These are phyloP conservation scores for Miichthys miiuy DNA, from an alignment of 2,797 vertebrate species.

Conservation along the genomic window DNA sequence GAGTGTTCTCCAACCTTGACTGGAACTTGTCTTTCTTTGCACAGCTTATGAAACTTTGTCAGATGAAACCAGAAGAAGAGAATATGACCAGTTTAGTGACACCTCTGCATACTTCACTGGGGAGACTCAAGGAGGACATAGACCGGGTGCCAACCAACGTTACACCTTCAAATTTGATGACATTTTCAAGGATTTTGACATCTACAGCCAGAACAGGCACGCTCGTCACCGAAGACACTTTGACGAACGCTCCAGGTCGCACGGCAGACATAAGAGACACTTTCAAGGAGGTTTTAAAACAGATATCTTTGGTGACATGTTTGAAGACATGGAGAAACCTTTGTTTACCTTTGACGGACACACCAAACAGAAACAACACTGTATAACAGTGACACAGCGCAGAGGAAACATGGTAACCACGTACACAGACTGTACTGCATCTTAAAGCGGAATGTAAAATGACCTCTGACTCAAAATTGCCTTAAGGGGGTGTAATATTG, in stretches of 20 bases:
- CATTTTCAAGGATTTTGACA: constrained; percentile 94
- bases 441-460: constrained; percentile 62
- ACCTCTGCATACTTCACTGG: constrained; percentile 77
- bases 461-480: constrained; percentile 26
- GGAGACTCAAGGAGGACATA: constrained; percentile 76
- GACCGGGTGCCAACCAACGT: constrained; percentile 85
- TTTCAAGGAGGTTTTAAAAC: constrained; percentile 79
- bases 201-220: constrained; percentile 91
- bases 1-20: background rate
- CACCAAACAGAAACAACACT: constrained; percentile 91
- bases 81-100: constrained; percentile 90
- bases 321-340: constrained; percentile 93
- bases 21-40: constrained; percentile 60
- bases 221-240: constrained; percentile 91
- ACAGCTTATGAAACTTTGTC: constrained; percentile 96
- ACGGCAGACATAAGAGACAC: constrained; percentile 85
- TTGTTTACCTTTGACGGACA: constrained; percentile 93
- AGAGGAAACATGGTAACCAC: constrained; percentile 98
- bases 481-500: constrained; percentile 37
- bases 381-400: constrained; percentile 95
- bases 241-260: constrained; percentile 90
- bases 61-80: constrained; percentile 89
- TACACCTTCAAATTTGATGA: constrained; percentile 95
- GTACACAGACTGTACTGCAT: constrained; percentile 94
- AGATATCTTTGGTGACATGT: constrained; percentile 91